Percentiles rank a stretch among this genome's conserved stretches.
phyloP scores from a whole-genome alignment of 2,888 invertebrate species.

The Drosophila diplacantha region DNA sequence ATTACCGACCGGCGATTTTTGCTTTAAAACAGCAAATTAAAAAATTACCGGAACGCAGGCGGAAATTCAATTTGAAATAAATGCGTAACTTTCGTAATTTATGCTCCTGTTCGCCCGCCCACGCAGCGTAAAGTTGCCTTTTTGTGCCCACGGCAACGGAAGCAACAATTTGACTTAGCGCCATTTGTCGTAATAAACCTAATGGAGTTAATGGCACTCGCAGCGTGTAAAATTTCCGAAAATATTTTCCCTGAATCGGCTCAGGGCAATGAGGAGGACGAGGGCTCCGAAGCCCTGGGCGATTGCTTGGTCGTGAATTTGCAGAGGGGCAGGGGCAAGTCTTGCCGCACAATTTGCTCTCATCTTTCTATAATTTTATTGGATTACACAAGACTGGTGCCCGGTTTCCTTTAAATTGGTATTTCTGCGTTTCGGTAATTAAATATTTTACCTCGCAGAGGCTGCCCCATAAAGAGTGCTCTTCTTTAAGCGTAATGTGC shows the following conservation, averaged over 20 bases:
- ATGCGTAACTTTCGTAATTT: conserved; percentile 54
- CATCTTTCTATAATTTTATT: conserved; percentile 45
- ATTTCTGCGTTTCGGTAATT: conserved; percentile 46
- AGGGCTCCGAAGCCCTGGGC: conserved; percentile 8
- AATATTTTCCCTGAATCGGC: conserved; percentile 50
- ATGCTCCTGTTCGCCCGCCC: conserved; percentile 30
- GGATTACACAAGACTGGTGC: conserved; percentile 33
- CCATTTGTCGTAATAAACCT: conserved; percentile 55
- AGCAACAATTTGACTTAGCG: conserved; percentile 58
- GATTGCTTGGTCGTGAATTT: conserved; percentile 12
- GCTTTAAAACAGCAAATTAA: conserved; percentile 33
- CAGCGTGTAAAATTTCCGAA: conserved; percentile 51
- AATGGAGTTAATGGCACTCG: conserved; percentile 52
- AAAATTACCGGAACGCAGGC: conserved; percentile 34
- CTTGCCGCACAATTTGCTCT: conserved; percentile 39
- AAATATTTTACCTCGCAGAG: conserved; percentile 24
- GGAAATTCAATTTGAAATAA: conserved; percentile 55
- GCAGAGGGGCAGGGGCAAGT: not conserved
- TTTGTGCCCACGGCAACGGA: conserved; percentile 29
- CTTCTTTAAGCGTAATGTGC: conserved; percentile 31
- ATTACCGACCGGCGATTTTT: conserved; percentile 9
- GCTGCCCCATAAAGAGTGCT: conserved; percentile 31
- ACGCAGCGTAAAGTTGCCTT: not conserved
- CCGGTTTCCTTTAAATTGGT: conserved; percentile 30
- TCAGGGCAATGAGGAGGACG: conserved; percentile 5